A percentile compares a stretch with the other conserved stretches of the same genome.
These are phyloP conservation scores for Eleutherodactylus coqui DNA, from an alignment of 2,797 vertebrate species.

Conservation along the genomic window DNA sequence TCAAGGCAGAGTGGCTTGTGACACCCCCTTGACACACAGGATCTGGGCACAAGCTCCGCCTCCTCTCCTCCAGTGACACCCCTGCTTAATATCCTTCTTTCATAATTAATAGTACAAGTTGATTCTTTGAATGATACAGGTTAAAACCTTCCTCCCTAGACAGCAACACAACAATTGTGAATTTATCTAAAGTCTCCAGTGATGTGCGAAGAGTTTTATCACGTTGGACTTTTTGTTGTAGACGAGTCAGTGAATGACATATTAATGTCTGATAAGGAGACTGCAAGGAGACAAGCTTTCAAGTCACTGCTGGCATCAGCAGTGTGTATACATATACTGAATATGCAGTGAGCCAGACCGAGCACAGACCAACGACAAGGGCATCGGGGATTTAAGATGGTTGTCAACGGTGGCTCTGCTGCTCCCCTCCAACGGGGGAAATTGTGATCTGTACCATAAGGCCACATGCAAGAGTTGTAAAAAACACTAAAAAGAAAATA, in stretches of 20 bases:
- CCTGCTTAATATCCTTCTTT: neutral
- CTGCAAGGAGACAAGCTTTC: neutral
- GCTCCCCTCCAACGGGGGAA: no score
- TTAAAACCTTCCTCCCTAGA: neutral
- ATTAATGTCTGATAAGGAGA: slow-evolving; percentile 36
- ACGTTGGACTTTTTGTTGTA: slow-evolving; percentile 25
- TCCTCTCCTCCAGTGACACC: neutral
- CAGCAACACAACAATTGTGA: slow-evolving; percentile 1
- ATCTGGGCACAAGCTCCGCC: neutral
- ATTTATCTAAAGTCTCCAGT: slow-evolving; percentile 29
- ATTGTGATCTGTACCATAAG: no score
- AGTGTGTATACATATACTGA: neutral
- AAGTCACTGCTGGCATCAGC: neutral
- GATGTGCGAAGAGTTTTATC: neutral
- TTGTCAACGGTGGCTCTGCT: no score
- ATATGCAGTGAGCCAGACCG: no score
- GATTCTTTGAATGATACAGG: neutral
- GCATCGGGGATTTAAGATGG: no score
- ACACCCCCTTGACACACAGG: no score
- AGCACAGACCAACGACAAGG: no score
- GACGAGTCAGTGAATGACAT: slow-evolving; percentile 17
- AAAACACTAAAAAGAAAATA: no score
- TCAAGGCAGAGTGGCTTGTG: no score
- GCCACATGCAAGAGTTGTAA: no score
- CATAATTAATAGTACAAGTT: neutral